Percentiles rank a stretch among this genome's conserved stretches.
phyloP scores from a whole-genome alignment of 1,140 invertebrate species.

The Thaumetopoea pityocampa region DNA sequence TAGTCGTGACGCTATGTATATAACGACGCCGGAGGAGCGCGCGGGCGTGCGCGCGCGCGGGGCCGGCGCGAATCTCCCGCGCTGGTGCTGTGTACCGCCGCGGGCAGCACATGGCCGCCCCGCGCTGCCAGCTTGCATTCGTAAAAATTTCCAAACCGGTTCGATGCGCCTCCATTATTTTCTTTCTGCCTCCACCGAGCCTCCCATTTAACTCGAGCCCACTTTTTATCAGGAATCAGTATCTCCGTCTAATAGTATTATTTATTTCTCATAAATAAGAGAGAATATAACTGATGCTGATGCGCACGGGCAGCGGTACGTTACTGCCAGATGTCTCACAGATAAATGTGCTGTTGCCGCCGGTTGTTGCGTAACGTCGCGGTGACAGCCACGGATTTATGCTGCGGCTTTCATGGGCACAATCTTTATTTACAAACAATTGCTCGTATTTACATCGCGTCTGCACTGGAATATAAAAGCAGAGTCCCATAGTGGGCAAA shows the following conservation, averaged over 20 bases:
- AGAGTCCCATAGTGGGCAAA: too few relatives aligned
- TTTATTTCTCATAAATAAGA: constrained; percentile 75
- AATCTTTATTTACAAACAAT: constrained; percentile 34
- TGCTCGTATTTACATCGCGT: constrained; percentile 27
- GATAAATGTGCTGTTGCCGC: constrained; percentile 51
- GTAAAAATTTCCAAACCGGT: constrained; percentile 75
- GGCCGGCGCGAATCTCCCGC: constrained; percentile 66
- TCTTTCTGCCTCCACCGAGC: constrained; percentile 71
- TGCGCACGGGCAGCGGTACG: constrained; percentile 59
- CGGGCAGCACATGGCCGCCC: constrained; percentile 58
- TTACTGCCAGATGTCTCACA: constrained; percentile 56
- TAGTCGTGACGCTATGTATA: too few relatives aligned
- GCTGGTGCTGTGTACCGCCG: constrained; percentile 62
- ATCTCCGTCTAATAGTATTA: constrained; percentile 75
- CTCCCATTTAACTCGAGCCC: constrained; percentile 73
- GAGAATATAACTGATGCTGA: constrained; percentile 69
- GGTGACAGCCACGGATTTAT: constrained; percentile 36
- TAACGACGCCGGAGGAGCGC: constrained; percentile 41
- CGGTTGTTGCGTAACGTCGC: constrained; percentile 32
- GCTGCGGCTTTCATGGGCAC: constrained; percentile 18
- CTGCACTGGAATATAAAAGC: constrained; percentile 8
- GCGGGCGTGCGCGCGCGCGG: constrained; percentile 36
- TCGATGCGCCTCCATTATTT: constrained; percentile 73
- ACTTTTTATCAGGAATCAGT: constrained; percentile 75
- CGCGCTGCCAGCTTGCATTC: constrained; percentile 68